Evolutionary conservation across 2,797 vertebrate genomes (phyloP).

Genomic region (Phrynocephalus vlangalii): DNA sequence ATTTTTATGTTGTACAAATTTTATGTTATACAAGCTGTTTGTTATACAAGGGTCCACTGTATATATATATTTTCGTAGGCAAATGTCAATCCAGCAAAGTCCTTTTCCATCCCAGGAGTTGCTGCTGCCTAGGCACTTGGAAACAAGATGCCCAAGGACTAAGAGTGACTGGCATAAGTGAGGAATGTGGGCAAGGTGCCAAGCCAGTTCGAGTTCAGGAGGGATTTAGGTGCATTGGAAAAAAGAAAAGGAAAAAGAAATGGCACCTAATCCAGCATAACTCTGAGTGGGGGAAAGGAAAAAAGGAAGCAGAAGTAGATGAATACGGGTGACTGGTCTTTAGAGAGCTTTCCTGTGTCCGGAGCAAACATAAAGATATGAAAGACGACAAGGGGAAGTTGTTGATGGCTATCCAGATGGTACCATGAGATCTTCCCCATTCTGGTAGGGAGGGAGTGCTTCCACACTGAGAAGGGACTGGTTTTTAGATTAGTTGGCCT

Average conservation of each 20-base stretch:
- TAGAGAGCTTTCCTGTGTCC: not conserved
- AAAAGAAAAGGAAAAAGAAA: not conserved
- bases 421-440: not conserved
- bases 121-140: not conserved
- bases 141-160: not conserved
- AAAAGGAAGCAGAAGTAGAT: not conserved
- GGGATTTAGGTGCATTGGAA: not conserved
- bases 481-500: not conserved
- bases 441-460: not conserved
- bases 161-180: not conserved
- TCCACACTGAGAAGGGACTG: rapidly evolving
- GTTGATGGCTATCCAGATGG: not conserved
- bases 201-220: not conserved
- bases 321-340: not conserved
- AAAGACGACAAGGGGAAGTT: not conserved
- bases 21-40: too few species aligned
- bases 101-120: not conserved
- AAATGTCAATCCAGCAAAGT: not conserved
- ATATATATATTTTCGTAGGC: not conserved
- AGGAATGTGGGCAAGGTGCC: not conserved
- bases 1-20: too few species aligned
- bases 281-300: not conserved
- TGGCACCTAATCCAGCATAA: not conserved
- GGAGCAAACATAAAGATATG: not conserved
- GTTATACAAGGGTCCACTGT: too few species aligned